Base-by-base conservation (phyloP, 2,888 invertebrate genomes). In the Sclerodermus sp. region DNA sequence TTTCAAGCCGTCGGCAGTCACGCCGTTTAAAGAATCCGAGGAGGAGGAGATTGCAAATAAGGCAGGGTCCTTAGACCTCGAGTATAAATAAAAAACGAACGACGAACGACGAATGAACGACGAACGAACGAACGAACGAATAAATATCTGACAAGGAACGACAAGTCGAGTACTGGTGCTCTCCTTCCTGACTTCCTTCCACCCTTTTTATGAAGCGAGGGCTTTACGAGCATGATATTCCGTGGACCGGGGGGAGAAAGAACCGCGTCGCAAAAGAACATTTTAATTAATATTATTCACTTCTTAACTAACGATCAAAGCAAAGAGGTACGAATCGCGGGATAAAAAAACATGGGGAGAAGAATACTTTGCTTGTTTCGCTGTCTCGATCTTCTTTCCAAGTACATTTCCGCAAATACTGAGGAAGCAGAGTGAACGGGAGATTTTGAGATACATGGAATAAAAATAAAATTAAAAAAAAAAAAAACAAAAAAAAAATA, bases 211-310 rank as follows among this genome's bases (percentile, higher is more conserved):
- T 36, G 34, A 12, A 12, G 17, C 31, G 23, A 23, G 14, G 32
- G 15, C 5, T 31, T 4, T 15, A 31, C 13, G 42, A 15, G 39
- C 12, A 23, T n/a, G 36, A 45, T 51, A 42, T 45, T 49, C 45
- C 43, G 42, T 50, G 50, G 38, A n/a, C n/a, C n/a, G 40, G 16
- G 51, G 49, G 45, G 55, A 48, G 55, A 57, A 54, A 57, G 53
- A 48, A 49, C 56, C 54, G 55, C 64, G 47, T 64, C 64, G 68
- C 67, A 62, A 74, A 73, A 71, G 72, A 70, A 71, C 73, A 70
- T 74, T 76, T 76, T 76, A 75, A 77, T 77, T 77, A 77, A 76
- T 73, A 76, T 74, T 73, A 76, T 75, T 76, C 71, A 70, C 74
- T 76, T 70, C 71, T 71, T 70, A 68, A 68, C 67, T 66, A 64